Conservation (phyloP, 2,888 invertebrate species). For the Eupelmus urozonus region DNA sequence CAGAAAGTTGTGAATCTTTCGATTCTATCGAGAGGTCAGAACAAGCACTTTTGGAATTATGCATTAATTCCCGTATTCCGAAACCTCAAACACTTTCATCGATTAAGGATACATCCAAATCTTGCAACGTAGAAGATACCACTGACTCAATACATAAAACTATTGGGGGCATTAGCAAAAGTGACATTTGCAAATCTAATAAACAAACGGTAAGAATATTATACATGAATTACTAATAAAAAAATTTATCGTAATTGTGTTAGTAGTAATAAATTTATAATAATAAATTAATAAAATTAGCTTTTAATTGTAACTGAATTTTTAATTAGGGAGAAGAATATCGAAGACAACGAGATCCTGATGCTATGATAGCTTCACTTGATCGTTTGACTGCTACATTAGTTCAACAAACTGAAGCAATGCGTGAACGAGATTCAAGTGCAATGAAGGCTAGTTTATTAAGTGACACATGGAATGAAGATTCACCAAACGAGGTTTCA, state of each 20-base stretch:
- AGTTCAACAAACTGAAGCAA: slow-evolving; percentile 82
- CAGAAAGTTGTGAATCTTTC: slow-evolving; percentile 71
- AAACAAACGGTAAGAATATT: neutral
- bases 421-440: slow-evolving; percentile 77
- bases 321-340: slow-evolving; percentile 64
- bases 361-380: slow-evolving; percentile 84
- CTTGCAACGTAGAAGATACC: neutral
- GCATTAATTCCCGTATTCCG: slow-evolving; percentile 61
- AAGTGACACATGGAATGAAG: slow-evolving; percentile 87
- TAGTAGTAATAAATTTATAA: neutral
- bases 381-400: slow-evolving; percentile 83
- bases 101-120: neutral
- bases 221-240: neutral
- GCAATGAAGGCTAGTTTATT: slow-evolving; percentile 75
- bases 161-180: neutral
- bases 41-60: slow-evolving; percentile 69
- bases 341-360: slow-evolving; percentile 81
- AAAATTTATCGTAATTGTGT: neutral
- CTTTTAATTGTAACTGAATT: neutral
- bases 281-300: neutral
- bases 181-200: slow-evolving; percentile 1
- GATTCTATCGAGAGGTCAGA: slow-evolving; percentile 73
- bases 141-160: slow-evolving; percentile 14
- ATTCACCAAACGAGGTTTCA: slow-evolving; percentile 88
- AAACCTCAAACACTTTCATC: slow-evolving; percentile 37